Evolutionary conservation across 2,888 invertebrate genomes (phyloP).

Genomic region (Furcula furcula): DNA sequence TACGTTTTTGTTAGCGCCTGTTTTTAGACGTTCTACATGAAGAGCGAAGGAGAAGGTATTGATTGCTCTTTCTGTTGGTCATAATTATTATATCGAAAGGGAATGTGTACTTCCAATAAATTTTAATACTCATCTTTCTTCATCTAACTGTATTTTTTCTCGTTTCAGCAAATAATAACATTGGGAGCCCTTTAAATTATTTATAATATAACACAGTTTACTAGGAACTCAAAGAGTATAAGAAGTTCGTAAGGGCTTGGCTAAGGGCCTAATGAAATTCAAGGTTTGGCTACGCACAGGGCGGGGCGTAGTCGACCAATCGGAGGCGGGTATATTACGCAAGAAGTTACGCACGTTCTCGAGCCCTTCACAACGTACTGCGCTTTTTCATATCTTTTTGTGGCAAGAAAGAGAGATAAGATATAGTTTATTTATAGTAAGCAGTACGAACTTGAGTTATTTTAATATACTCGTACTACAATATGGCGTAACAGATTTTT

Average conservation of each 20-base stretch:
- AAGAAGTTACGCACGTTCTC: slow-evolving; percentile 59
- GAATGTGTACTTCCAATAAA: too few species aligned
- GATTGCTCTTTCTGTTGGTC: too few species aligned
- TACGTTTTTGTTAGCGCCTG: slow-evolving; percentile 18
- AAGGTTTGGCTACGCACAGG: slow-evolving; percentile 75
- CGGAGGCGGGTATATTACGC: slow-evolving; percentile 58
- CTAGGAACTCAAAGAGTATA: slow-evolving; percentile 63
- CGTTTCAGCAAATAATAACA: slow-evolving; percentile 52
- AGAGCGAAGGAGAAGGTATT: too few species aligned
- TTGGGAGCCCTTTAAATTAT: slow-evolving; percentile 79
- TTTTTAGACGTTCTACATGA: too few species aligned
- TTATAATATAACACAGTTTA: slow-evolving; percentile 81
- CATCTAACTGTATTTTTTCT: slow-evolving; percentile 26
- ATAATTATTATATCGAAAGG: too few species aligned
- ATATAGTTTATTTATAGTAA: too few species aligned
- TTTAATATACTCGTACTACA: too few species aligned
- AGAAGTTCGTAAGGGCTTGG: slow-evolving; percentile 68
- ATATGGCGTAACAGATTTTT: too few species aligned
- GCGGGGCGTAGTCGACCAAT: slow-evolving; percentile 74
- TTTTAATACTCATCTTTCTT: slow-evolving; percentile 6
- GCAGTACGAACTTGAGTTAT: too few species aligned
- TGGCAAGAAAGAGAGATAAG: slow-evolving; percentile 23
- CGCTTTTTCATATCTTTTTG: slow-evolving; percentile 18
- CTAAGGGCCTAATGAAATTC: slow-evolving; percentile 70
- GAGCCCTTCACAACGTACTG: slow-evolving; percentile 40